A percentile compares a stretch with the other conserved stretches of the same genome.
Conservation (phyloP, 2,797 vertebrate genomes). For the Myiothlypis chrysogaster region DNA sequence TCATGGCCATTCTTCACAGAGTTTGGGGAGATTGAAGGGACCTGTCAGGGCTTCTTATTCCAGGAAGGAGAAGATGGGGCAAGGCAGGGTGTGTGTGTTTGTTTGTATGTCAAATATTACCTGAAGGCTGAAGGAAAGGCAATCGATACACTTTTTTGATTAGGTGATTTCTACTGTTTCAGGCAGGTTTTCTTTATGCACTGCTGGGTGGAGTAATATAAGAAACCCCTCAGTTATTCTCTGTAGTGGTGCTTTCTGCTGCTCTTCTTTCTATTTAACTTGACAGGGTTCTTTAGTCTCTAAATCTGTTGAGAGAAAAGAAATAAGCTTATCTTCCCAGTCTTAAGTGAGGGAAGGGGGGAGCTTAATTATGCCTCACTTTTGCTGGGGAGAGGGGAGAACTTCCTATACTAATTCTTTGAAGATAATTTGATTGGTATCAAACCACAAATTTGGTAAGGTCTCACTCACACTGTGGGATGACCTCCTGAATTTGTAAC, state of each 20-base stretch:
- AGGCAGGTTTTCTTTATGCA: fast-evolving
- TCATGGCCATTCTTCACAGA: background rate
- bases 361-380: background rate
- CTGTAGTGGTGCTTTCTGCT: background rate
- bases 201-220: background rate
- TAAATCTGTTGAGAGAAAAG: background rate
- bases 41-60: background rate
- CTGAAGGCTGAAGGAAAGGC: background rate
- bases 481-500: background rate
- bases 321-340: background rate
- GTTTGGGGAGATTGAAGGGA: background rate
- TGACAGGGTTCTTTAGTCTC: background rate
- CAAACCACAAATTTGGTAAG: background rate
- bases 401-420: background rate
- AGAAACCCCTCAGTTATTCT: background rate
- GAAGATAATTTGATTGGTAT: background rate
- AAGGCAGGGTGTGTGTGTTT: fast-evolving
- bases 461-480: background rate
- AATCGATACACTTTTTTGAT: background rate
- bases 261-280: background rate
- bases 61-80: background rate
- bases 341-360: background rate
- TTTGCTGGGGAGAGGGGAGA: background rate
- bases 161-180: background rate
- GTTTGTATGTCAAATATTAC: background rate